Percentiles rank a stretch among this genome's conserved stretches.
Conservation (phyloP, 2,888 invertebrate genomes). For the Diloba caeruleocephala region DNA sequence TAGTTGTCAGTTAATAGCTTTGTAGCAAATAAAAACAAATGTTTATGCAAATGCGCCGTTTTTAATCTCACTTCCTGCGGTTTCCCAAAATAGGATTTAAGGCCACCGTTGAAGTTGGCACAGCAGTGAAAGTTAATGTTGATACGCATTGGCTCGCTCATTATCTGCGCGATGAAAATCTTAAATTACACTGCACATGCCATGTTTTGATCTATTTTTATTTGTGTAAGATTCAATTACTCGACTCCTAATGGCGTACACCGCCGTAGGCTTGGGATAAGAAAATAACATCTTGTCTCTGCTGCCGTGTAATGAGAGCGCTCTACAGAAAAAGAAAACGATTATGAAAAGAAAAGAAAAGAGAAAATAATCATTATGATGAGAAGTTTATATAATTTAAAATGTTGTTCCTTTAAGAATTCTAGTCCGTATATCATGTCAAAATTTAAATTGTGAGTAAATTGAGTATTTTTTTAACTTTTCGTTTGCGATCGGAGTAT, state of each 20-base stretch:
- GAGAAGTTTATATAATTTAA: conserved; percentile 46
- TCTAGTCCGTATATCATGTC: conserved; percentile 28
- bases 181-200: conserved; percentile 82
- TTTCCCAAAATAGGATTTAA: conserved; percentile 82
- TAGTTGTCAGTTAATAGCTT: conserved; percentile 59
- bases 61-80: conserved; percentile 78
- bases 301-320: conserved; percentile 65
- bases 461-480: conserved; percentile 24
- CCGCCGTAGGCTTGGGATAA: conserved; percentile 67
- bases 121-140: conserved; percentile 84
- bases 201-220: conserved; percentile 77
- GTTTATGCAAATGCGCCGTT: conserved; percentile 56
- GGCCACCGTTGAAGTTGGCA: conserved; percentile 72
- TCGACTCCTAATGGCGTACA: conserved; percentile 69
- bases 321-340: conserved; percentile 61
- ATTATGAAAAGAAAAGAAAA: too few relatives aligned
- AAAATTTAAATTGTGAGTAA: conserved; percentile 44
- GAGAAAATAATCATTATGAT: conserved; percentile 45
- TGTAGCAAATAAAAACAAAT: conserved; percentile 64
- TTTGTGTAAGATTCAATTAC: conserved; percentile 84
- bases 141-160: conserved; percentile 79
- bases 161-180: conserved; percentile 83
- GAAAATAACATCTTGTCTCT: conserved; percentile 70
- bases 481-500: conserved; percentile 14
- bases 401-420: conserved; percentile 42